Percentiles rank a stretch among this genome's conserved stretches.
These are phyloP conservation scores for Trachelus iudaicus DNA, from an alignment of 2,888 invertebrate species.

Conservation along the genomic window DNA sequence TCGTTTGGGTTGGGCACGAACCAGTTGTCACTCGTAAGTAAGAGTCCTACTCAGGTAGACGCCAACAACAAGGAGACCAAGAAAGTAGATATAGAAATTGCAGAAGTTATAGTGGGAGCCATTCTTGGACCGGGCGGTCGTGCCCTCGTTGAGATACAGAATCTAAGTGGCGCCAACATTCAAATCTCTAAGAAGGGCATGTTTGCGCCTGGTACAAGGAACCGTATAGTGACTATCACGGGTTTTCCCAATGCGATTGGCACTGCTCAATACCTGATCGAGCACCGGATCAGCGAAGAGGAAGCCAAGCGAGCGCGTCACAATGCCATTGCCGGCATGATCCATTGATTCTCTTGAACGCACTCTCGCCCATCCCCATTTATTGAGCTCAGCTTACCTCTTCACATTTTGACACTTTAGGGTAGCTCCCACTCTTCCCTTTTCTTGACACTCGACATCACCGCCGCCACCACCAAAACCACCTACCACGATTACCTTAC, in stretches of 20 bases:
- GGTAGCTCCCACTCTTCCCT: constrained; percentile 16
- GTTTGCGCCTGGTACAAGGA: constrained; percentile 96
- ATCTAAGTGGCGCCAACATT: constrained; percentile 96
- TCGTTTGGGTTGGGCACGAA: constrained; percentile 87
- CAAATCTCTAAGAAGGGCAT: constrained; percentile 99
- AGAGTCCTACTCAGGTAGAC: constrained; percentile 85
- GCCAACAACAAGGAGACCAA: constrained; percentile 82
- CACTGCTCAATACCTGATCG: constrained; percentile 94
- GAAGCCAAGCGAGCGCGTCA: constrained; percentile 94
- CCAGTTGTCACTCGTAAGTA: constrained; percentile 80
- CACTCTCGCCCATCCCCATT: constrained; percentile 45
- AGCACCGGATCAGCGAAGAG: constrained; percentile 96
- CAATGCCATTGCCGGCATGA: constrained; percentile 80
- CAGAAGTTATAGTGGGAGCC: constrained; percentile 96
- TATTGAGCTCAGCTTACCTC: constrained; percentile 45
- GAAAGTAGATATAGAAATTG: constrained; percentile 90
- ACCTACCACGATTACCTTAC: neutral
- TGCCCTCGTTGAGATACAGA: constrained; percentile 96
- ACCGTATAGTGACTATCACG: constrained; percentile 96
- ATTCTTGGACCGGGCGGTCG: constrained; percentile 96
- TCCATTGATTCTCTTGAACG: constrained; percentile 70
- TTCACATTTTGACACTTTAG: constrained; percentile 31
- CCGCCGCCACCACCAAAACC: constrained; percentile 17
- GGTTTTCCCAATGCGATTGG: constrained; percentile 89
- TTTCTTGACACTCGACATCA: constrained; percentile 16